A percentile compares a stretch with the other conserved stretches of the same genome.
Evolutionary conservation across 64 coral and sea anemone species (phyloP).

Genomic region (Porites lutea): DNA sequence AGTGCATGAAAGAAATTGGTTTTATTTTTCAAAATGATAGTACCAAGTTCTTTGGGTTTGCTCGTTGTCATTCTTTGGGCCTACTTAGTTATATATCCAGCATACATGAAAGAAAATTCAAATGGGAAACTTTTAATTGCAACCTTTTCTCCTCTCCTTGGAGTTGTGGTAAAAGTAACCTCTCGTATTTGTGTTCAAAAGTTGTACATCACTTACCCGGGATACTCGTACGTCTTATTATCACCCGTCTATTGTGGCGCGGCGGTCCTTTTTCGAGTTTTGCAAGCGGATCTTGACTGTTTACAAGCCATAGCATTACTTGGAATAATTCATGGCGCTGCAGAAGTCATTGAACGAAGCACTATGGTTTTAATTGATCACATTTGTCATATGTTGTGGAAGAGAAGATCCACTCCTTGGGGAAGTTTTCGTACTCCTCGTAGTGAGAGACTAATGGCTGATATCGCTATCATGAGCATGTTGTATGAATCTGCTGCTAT

Average conservation of each 20-base stretch:
- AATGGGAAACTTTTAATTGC: background rate
- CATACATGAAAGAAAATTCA: background rate
- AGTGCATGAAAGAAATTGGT: background rate
- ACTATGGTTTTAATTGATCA: too few relatives aligned
- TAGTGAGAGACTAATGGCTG: background rate
- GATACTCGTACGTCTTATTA: background rate
- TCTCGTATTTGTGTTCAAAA: background rate
- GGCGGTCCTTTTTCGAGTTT: background rate
- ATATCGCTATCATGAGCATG: constrained; percentile 25
- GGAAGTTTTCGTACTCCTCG: constrained; percentile 3
- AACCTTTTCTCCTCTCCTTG: background rate
- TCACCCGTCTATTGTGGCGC: background rate
- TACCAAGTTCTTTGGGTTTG: too few relatives aligned
- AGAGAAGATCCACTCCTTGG: background rate
- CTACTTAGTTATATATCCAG: background rate
- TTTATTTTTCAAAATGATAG: background rate
- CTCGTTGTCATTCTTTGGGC: too few relatives aligned
- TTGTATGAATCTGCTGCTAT: constrained; percentile 8
- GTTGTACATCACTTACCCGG: background rate
- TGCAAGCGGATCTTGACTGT: background rate
- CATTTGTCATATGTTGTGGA: background rate
- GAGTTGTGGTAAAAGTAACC: background rate
- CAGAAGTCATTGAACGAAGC: too few relatives aligned
- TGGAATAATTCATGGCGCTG: constrained; percentile 5
- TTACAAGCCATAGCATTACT: background rate